These are phyloP conservation scores for Gadus macrocephalus DNA, from an alignment of 2,113 vertebrate species.

Conservation along the genomic window DNA sequence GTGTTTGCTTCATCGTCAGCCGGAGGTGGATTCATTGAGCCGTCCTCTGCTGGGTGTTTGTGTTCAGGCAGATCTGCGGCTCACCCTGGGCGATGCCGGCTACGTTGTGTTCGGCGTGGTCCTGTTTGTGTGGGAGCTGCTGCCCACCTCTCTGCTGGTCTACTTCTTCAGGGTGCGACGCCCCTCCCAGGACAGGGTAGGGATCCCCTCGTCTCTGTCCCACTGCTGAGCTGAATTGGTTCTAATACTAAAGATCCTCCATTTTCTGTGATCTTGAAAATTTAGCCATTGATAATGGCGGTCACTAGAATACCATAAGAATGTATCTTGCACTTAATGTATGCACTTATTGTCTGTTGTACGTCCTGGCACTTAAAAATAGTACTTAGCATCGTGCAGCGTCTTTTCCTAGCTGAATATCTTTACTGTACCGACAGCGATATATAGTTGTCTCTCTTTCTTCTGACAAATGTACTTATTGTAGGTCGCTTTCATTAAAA, in stretches of 20 bases:
- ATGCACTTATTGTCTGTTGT: no score
- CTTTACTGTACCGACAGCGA: no score
- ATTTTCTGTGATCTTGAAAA: background rate
- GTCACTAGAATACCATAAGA: no score
- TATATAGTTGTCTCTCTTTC: no score
- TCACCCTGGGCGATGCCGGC: conserved; percentile 84
- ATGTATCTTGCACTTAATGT: no score
- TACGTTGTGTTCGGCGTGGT: conserved; percentile 92
- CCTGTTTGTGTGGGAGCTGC: conserved; percentile 93
- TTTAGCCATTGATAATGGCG: background rate
- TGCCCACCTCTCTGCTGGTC: conserved; percentile 92
- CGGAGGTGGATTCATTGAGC: background rate
- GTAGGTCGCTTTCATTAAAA: no score
- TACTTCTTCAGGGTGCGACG: conserved; percentile 94
- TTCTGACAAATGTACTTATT: no score
- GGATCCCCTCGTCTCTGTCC: background rate
- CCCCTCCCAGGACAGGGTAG: conserved; percentile 82
- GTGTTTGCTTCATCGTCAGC: no score
- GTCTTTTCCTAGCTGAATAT: no score
- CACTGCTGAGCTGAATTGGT: no score
- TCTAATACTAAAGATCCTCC: background rate
- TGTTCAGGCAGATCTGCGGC: conserved; percentile 86
- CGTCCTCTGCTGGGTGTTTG: background rate
- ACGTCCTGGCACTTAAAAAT: no score
- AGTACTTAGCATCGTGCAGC: no score